These are phyloP conservation scores for Meta bourneti DNA, from an alignment of 2,888 invertebrate genomes.

Conservation along the genomic window DNA sequence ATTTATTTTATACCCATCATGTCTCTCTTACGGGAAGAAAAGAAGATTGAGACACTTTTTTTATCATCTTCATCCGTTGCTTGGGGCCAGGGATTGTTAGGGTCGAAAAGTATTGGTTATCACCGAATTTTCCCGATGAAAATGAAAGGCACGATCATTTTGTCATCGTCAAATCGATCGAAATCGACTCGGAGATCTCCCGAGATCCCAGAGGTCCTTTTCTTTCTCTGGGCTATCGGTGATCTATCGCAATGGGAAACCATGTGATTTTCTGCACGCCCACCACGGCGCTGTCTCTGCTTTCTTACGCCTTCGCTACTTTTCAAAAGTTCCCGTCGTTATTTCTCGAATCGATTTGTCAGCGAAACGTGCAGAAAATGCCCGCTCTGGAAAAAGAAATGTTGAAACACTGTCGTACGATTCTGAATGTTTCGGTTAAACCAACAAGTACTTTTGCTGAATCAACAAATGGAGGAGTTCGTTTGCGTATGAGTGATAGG, in stretches of 20 bases:
- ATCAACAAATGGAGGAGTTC: background rate
- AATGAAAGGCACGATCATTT: slow-evolving; percentile 57
- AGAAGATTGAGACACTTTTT: background rate
- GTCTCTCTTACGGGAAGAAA: background rate
- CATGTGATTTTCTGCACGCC: background rate
- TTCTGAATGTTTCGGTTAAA: background rate
- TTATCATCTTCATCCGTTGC: background rate
- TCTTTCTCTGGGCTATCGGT: background rate
- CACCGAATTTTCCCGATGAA: slow-evolving; percentile 33
- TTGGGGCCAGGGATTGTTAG: background rate
- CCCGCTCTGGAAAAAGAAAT: too few species aligned
- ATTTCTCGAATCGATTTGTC: too few species aligned
- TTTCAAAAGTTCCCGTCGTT: too few species aligned
- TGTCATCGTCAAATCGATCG: slow-evolving; percentile 48
- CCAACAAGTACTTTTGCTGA: background rate
- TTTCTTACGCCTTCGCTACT: too few species aligned
- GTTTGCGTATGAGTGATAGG: too few species aligned
- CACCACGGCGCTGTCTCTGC: too few species aligned
- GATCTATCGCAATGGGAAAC: slow-evolving; percentile 3
- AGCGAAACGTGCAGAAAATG: too few species aligned
- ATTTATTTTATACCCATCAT: background rate
- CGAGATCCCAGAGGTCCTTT: slow-evolving; percentile 3
- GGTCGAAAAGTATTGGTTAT: slow-evolving; percentile 38
- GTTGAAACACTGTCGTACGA: background rate
- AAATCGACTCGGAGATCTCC: slow-evolving; percentile 10